phyloP scores from a whole-genome alignment of 2,113 vertebrate species.

The Daubentonia madagascariensis region DNA sequence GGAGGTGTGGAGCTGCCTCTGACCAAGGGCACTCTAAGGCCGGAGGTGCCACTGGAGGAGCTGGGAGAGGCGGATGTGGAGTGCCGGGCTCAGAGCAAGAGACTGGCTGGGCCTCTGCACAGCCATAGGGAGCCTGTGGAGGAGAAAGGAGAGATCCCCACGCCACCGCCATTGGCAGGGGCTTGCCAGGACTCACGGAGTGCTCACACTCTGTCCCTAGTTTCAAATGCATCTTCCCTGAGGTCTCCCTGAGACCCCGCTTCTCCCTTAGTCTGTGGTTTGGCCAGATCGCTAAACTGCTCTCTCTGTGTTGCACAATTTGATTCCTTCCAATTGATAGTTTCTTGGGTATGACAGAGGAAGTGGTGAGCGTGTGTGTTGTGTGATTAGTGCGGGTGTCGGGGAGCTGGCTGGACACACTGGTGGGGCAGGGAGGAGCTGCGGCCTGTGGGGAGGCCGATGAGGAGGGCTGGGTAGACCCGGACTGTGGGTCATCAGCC shows the following conservation, averaged over 20 bases:
- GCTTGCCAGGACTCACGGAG: rapidly evolving
- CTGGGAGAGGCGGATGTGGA: neutral
- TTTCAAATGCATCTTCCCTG: neutral
- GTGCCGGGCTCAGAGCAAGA: neutral
- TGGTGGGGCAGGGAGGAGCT: neutral
- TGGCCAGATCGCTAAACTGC: neutral
- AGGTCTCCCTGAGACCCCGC: neutral
- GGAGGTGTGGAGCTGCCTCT: neutral
- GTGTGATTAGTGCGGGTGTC: neutral
- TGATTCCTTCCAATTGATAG: neutral
- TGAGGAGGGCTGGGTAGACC: neutral
- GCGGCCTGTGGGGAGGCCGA: neutral
- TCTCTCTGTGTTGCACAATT: neutral
- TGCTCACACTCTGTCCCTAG: neutral
- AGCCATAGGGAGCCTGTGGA: neutral
- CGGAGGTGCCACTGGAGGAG: neutral
- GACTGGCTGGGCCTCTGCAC: neutral
- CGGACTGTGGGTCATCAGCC: rapidly evolving
- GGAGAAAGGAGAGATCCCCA: neutral
- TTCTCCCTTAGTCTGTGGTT: neutral
- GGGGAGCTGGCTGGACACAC: neutral
- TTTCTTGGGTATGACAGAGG: neutral
- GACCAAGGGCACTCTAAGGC: neutral
- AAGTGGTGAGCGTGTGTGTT: neutral
- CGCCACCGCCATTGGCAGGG: neutral